Evolutionary conservation across 2,888 invertebrate species (phyloP).

Genomic region (Cataglyphis albicans): DNA sequence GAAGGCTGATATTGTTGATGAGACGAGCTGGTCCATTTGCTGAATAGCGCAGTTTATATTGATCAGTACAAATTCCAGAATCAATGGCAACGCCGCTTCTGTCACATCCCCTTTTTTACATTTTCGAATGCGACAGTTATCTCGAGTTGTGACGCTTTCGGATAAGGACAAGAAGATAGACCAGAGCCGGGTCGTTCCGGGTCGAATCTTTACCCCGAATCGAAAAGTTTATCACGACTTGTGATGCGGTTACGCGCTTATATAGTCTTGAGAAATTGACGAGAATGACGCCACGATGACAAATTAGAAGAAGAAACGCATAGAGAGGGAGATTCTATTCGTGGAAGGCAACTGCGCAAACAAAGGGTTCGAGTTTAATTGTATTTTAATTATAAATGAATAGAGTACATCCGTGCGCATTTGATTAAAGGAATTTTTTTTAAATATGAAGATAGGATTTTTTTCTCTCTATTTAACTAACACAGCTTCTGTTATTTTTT

Average conservation of each 20-base stretch:
- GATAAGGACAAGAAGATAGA: conserved; percentile 30
- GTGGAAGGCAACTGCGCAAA: conserved; percentile 23
- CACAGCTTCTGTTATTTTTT: neutral
- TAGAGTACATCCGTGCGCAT: neutral
- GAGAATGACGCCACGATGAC: conserved; percentile 2
- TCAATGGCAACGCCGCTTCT: neutral
- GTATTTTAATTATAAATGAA: conserved; percentile 1
- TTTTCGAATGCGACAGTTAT: neutral
- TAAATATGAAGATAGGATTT: neutral
- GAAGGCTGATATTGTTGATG: conserved; percentile 22
- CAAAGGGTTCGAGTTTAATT: neutral
- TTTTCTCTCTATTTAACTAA: neutral
- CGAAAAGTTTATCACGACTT: conserved; percentile 57
- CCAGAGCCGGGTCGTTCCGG: conserved; percentile 64
- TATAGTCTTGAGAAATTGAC: conserved; percentile 23
- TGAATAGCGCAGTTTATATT: conserved; percentile 62
- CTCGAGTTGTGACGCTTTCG: neutral
- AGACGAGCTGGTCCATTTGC: conserved; percentile 13
- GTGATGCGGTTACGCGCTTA: conserved; percentile 12
- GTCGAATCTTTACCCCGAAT: conserved; percentile 62
- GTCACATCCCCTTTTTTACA: neutral
- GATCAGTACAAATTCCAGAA: conserved; percentile 8
- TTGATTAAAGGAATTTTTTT: neutral
- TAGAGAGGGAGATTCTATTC: conserved; percentile 23
- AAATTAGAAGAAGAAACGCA: conserved; percentile 27